Evolutionary conservation across 2,797 vertebrate species (phyloP).

Genomic region (Triplophysa yarkandensis): DNA sequence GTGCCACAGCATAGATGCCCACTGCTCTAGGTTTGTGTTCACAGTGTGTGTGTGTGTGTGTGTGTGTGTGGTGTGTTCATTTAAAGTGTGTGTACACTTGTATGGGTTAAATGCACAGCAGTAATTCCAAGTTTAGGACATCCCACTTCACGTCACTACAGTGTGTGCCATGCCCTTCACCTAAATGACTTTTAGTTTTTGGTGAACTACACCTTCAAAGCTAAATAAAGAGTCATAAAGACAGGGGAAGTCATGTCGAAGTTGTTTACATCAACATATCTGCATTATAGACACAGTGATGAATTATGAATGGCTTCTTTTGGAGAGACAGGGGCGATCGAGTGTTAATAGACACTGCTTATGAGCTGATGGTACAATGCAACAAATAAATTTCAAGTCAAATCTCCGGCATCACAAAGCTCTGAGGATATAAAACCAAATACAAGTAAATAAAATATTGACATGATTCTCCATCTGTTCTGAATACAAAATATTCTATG

Average conservation of each 20-base stretch:
- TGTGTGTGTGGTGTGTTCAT: too few relatives aligned
- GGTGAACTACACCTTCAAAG: conserved; percentile 15
- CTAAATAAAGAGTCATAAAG: conserved; percentile 17
- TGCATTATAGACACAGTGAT: conserved; percentile 48
- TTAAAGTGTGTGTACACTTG: too few relatives aligned
- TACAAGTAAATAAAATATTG: not conserved
- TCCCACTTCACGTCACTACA: too few relatives aligned
- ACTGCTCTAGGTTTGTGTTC: too few relatives aligned
- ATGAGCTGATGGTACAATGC: not conserved
- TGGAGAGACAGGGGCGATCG: conserved; percentile 25
- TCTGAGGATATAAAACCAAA: not conserved
- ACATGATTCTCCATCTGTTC: conserved; percentile 5
- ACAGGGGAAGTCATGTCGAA: conserved; percentile 9
- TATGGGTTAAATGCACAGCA: too few relatives aligned
- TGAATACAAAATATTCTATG: not conserved
- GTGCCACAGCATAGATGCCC: too few relatives aligned
- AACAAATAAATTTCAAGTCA: conserved; percentile 20
- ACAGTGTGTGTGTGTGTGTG: too few relatives aligned
- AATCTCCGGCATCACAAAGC: conserved; percentile 7
- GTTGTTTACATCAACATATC: conserved; percentile 33
- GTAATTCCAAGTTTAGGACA: too few relatives aligned
- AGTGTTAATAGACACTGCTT: conserved; percentile 48
- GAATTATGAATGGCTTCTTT: conserved; percentile 48
- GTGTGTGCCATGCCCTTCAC: too few relatives aligned
- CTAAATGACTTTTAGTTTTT: not conserved